Percentiles rank a stretch among this genome's conserved stretches.
Evolutionary conservation across 2,113 vertebrate genomes (phyloP).

Genomic region (Sturnus vulgaris): DNA sequence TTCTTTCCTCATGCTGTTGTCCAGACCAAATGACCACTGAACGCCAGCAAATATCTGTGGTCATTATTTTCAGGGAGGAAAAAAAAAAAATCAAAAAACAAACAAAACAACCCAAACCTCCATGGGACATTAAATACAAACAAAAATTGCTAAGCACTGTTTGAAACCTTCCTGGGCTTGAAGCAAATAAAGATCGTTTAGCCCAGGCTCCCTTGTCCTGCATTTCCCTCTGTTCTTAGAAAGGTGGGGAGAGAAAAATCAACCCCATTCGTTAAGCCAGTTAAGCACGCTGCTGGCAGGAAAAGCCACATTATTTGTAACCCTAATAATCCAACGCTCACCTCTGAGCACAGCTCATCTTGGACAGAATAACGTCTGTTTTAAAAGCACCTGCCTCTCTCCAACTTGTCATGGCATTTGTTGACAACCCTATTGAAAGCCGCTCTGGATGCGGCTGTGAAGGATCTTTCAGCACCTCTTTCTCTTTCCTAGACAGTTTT

Average conservation of each 20-base stretch:
- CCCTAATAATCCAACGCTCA: constrained; percentile 26
- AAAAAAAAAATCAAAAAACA: neutral
- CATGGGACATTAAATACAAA: neutral
- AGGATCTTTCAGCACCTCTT: constrained; percentile 53
- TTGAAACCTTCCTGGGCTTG: neutral
- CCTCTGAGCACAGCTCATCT: constrained; percentile 9
- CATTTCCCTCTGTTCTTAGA: neutral
- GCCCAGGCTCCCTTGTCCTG: neutral
- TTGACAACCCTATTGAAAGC: constrained; percentile 73
- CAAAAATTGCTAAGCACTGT: neutral
- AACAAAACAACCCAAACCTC: neutral
- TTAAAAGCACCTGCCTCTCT: constrained; percentile 38
- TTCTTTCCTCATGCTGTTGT: neutral
- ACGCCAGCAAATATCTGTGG: neutral
- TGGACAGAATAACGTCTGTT: constrained; percentile 52
- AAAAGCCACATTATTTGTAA: constrained; percentile 45
- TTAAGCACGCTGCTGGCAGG: neutral
- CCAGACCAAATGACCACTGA: neutral
- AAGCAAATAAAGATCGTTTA: neutral
- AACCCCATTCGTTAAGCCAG: neutral
- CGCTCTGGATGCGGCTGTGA: constrained; percentile 13
- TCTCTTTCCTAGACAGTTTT: constrained; percentile 66
- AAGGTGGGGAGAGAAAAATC: neutral
- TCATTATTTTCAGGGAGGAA: neutral
- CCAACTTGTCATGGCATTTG: constrained; percentile 59